Evolutionary conservation across 1,140 invertebrate genomes (phyloP).

Genomic region (Drosophila pseudoobscura): DNA sequence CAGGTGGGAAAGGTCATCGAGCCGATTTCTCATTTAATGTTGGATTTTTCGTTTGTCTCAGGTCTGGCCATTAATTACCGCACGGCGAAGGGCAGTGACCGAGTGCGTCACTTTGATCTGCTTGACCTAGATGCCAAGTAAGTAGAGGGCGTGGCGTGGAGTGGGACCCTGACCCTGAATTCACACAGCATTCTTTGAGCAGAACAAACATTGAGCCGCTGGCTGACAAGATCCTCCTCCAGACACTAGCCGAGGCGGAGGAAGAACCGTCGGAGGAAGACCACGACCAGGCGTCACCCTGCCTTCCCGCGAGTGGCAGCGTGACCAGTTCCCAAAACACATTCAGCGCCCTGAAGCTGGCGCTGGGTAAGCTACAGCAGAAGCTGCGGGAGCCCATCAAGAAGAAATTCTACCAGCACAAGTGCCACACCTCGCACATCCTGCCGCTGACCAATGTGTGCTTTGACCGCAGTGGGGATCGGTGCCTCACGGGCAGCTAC

Average conservation of each 20-base stretch:
- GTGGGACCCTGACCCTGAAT: background rate
- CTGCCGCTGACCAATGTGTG: slow-evolving; percentile 91
- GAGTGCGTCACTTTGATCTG: slow-evolving; percentile 86
- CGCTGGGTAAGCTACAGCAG: slow-evolving; percentile 84
- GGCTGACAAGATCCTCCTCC: slow-evolving; percentile 53
- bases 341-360: slow-evolving; percentile 80
- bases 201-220: slow-evolving; percentile 60
- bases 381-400: slow-evolving; percentile 84
- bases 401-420: slow-evolving; percentile 87
- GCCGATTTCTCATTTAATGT: background rate
- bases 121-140: slow-evolving; percentile 86
- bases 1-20: slow-evolving; percentile 83
- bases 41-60: slow-evolving; percentile 9
- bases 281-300: background rate
- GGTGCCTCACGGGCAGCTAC: slow-evolving; percentile 92
- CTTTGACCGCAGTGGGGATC: slow-evolving; percentile 89
- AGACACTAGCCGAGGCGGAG: slow-evolving; percentile 47
- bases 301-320: slow-evolving; percentile 23
- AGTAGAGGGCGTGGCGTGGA: slow-evolving; percentile 13
- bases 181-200: too few species aligned
- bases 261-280: slow-evolving; percentile 2
- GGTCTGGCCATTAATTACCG: slow-evolving; percentile 83
- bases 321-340: slow-evolving; percentile 54
- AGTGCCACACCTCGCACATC: slow-evolving; percentile 89
- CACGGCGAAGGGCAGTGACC: slow-evolving; percentile 74